Conservation (phyloP, 2,797 vertebrate genomes). For the Oreortyx pictus region DNA sequence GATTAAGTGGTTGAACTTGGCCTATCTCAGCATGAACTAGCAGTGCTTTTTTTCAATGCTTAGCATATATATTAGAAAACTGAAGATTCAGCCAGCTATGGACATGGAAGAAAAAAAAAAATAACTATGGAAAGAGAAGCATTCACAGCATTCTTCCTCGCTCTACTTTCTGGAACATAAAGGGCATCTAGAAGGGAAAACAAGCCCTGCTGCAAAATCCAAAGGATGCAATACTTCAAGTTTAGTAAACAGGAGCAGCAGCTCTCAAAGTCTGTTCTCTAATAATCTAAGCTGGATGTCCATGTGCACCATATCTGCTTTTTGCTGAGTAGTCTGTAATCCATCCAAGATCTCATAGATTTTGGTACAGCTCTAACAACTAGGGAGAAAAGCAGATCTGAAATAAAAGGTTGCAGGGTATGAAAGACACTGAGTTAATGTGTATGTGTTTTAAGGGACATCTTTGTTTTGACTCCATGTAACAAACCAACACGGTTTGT, state of each 20-base stretch:
- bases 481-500: constrained; percentile 35
- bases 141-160: neutral
- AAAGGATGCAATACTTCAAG: neutral
- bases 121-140: neutral
- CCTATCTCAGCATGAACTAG: neutral
- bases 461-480: constrained; percentile 42
- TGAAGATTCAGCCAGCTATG: constrained; percentile 19
- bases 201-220: neutral
- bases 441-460: constrained; percentile 14
- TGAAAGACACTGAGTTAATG: constrained; percentile 38
- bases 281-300: neutral
- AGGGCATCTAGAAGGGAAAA: neutral
- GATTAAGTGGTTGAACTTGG: neutral
- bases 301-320: neutral
- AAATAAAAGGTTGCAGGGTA: neutral
- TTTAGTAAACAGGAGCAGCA: neutral
- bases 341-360: neutral
- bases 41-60: neutral
- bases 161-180: neutral
- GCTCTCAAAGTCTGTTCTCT: neutral
- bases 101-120: neutral
- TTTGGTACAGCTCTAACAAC: neutral
- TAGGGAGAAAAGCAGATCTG: neutral
- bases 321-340: neutral
- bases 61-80: neutral